Evolutionary conservation across 37 sponge, comb jelly and placozoan species (phyloP).

Genomic region (Cliona cf. orientalis): DNA sequence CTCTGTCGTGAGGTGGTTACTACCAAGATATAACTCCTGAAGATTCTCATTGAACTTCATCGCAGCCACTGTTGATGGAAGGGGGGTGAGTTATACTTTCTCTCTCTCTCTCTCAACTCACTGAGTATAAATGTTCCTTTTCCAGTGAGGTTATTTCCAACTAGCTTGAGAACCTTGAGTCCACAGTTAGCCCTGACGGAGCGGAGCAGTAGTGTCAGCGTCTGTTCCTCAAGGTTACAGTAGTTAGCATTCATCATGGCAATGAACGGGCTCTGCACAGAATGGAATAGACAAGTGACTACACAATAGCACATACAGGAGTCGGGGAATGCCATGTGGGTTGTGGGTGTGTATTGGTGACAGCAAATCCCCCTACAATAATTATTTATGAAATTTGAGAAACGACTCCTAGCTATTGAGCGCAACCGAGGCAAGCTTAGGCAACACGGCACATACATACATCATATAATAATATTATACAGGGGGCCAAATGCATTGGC

Average conservation of each 20-base stretch:
- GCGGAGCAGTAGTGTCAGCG: slow-evolving; percentile 76
- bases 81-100: background rate
- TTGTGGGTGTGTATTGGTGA: no score
- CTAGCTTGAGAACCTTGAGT: slow-evolving; percentile 66
- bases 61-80: slow-evolving; percentile 76
- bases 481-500: no score
- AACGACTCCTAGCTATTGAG: no score
- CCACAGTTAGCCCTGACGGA: slow-evolving; percentile 88
- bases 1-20: slow-evolving; percentile 80
- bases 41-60: slow-evolving; percentile 91
- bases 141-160: slow-evolving; percentile 84
- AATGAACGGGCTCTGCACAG: slow-evolving; percentile 69
- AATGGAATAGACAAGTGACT: background rate
- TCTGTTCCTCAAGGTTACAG: slow-evolving; percentile 84
- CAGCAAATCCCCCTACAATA: no score
- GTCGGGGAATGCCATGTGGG: background rate
- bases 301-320: background rate
- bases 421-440: background rate
- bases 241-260: slow-evolving; percentile 76
- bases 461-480: background rate
- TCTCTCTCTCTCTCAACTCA: slow-evolving; percentile 37
- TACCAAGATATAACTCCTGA: slow-evolving; percentile 74
- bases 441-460: background rate
- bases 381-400: no score
- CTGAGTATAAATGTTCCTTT: slow-evolving; percentile 86